These are phyloP conservation scores for Alviniconcha strummeri DNA, from an alignment of 2,888 invertebrate genomes.

Conservation along the genomic window DNA sequence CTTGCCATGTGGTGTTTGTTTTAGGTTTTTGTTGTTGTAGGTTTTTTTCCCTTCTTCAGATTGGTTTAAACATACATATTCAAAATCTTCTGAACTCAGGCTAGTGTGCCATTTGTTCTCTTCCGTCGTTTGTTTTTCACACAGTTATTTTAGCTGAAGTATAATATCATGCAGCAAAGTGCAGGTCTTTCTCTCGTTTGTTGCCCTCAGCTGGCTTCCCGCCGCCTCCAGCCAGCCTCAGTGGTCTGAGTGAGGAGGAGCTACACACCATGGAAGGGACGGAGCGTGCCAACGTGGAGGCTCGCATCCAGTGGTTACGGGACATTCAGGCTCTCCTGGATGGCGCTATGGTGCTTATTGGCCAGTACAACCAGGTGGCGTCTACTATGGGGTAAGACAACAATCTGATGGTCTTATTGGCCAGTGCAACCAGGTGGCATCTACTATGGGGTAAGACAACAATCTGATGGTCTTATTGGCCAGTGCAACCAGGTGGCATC, in stretches of 20 bases:
- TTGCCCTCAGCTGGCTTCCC: slow-evolving; percentile 56
- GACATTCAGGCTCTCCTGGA: slow-evolving; percentile 93
- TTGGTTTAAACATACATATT: no score
- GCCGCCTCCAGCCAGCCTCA: slow-evolving; percentile 76
- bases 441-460: slow-evolving; percentile 92
- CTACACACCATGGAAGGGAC: slow-evolving; percentile 91
- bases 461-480: not conserved
- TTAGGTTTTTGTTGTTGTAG: no score
- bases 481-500: not conserved
- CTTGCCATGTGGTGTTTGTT: no score
- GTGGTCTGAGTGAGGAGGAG: slow-evolving; percentile 87
- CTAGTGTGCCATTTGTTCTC: no score
- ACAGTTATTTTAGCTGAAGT: no score
- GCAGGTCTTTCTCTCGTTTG: no score
- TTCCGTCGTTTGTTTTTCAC: no score
- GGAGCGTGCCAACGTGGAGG: slow-evolving; percentile 90
- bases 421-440: slow-evolving; percentile 80
- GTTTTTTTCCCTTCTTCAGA: no score
- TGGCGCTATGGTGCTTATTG: slow-evolving; percentile 93
- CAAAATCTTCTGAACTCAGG: no score
- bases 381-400: slow-evolving; percentile 55
- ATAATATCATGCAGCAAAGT: no score
- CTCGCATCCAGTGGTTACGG: slow-evolving; percentile 87
- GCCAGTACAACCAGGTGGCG: slow-evolving; percentile 82
- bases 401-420: slow-evolving; percentile 86